Evolutionary conservation across 2,888 invertebrate species (phyloP).

Genomic region (Eurytoma adleriae): DNA sequence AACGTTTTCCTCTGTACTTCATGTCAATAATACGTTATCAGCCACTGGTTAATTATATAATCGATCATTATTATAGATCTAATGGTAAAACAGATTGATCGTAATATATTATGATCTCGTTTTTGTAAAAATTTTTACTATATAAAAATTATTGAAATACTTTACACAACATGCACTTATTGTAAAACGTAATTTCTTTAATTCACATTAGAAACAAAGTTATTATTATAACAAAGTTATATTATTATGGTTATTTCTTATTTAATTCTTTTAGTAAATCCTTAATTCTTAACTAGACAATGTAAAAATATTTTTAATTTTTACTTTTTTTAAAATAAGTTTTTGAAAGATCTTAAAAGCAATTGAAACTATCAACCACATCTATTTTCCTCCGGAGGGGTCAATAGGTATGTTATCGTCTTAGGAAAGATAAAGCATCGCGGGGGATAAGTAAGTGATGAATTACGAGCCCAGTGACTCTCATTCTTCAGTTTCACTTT

Average conservation of each 20-base stretch:
- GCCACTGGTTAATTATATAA: background rate
- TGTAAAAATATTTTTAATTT: no score
- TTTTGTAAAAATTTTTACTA: background rate
- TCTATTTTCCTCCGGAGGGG: background rate
- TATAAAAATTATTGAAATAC: background rate
- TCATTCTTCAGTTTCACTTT: conserved; percentile 4
- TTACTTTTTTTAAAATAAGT: no score
- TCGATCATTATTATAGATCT: background rate
- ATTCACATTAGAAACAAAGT: no score
- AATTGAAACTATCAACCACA: background rate
- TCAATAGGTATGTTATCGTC: background rate
- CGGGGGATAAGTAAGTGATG: conserved; percentile 33
- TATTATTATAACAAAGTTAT: no score
- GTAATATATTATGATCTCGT: background rate
- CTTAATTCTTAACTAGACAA: no score
- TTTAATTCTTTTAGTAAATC: no score
- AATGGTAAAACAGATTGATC: background rate
- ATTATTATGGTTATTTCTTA: no score
- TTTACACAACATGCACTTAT: no score
- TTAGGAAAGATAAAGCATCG: conserved; percentile 39
- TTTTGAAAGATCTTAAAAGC: no score
- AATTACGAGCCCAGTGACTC: conserved; percentile 9
- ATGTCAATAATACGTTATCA: background rate
- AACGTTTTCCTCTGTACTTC: background rate
- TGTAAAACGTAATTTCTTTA: no score